Conservation (phyloP, 2,113 vertebrate genomes). For the Muntiacus reevesi region DNA sequence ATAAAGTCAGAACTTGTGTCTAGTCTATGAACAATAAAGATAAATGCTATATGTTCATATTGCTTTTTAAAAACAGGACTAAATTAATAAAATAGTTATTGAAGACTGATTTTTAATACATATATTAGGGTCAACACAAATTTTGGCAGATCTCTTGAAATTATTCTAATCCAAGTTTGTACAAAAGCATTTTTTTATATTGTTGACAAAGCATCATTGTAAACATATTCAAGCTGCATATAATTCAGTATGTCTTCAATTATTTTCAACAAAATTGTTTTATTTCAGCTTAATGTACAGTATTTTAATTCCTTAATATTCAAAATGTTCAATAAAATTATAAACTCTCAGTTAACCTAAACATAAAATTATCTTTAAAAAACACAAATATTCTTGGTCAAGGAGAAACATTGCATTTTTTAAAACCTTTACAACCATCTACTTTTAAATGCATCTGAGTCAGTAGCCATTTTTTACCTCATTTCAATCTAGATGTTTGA, state of each 20-base stretch:
- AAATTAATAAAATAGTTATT: background rate
- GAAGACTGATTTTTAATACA: background rate
- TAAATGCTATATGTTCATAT: background rate
- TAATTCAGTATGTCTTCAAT: background rate
- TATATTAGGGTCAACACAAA: background rate
- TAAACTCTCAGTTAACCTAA: background rate
- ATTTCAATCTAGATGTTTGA: constrained; percentile 38
- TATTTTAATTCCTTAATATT: background rate
- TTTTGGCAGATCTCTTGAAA: background rate
- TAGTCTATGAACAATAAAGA: background rate
- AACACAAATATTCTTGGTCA: background rate
- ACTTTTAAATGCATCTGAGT: background rate
- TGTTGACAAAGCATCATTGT: background rate
- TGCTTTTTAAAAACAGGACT: background rate
- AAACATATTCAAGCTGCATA: background rate
- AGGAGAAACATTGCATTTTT: background rate
- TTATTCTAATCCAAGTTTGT: background rate
- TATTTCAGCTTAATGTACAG: background rate
- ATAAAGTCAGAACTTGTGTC: background rate
- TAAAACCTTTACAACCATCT: background rate
- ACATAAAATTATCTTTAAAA: background rate
- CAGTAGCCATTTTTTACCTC: background rate
- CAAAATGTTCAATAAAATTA: background rate
- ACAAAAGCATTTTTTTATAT: background rate
- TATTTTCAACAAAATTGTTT: background rate